phyloP scores from a whole-genome alignment of 2,888 invertebrate species.

The Dryocosmus kuriphilus region DNA sequence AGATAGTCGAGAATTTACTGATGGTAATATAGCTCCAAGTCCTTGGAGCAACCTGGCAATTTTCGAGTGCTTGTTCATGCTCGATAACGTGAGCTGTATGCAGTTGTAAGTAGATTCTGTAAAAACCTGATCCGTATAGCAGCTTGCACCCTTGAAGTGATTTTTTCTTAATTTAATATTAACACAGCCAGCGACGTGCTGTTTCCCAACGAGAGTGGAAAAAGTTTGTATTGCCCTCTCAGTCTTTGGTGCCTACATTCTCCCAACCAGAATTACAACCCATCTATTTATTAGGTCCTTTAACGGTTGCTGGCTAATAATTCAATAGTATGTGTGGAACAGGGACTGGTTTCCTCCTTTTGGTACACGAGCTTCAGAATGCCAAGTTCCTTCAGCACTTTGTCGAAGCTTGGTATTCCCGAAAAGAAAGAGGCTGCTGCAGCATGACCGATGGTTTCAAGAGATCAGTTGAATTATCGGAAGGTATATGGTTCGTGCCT shows the following conservation, averaged over 20 bases:
- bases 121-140: neutral
- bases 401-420: too few relatives aligned
- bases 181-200: neutral
- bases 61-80: neutral
- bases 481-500: too few relatives aligned
- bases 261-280: too few relatives aligned
- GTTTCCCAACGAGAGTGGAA: neutral
- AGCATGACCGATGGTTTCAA: too few relatives aligned
- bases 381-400: too few relatives aligned
- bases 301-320: too few relatives aligned
- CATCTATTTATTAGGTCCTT: too few relatives aligned
- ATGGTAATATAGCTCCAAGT: constrained; percentile 34
- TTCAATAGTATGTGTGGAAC: too few relatives aligned
- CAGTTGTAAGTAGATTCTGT: neutral
- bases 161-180: neutral
- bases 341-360: too few relatives aligned
- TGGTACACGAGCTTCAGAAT: too few relatives aligned
- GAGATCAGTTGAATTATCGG: too few relatives aligned
- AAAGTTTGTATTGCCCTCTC: neutral
- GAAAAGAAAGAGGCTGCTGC: too few relatives aligned
- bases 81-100: neutral
- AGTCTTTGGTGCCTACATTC: neutral
- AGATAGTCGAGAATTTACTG: constrained; percentile 48
- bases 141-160: neutral
- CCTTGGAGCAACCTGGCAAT: constrained; percentile 28